phyloP scores from a whole-genome alignment of 2,113 vertebrate genomes.

The Protobothrops mucrosquamatus region DNA sequence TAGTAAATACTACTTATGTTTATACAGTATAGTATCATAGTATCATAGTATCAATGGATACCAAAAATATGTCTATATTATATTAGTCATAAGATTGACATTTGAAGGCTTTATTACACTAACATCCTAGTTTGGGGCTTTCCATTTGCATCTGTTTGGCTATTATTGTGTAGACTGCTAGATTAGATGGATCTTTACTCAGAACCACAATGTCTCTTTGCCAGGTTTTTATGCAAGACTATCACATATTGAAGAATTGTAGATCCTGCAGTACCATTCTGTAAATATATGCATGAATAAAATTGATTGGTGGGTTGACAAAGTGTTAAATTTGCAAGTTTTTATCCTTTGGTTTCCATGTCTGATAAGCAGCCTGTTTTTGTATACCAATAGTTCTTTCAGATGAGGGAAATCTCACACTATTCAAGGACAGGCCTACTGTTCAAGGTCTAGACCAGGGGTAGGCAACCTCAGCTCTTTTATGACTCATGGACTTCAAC shows the following conservation, averaged over 20 bases:
- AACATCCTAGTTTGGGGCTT: background rate
- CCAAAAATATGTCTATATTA: background rate
- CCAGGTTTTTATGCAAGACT: background rate
- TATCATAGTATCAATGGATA: background rate
- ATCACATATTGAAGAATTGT: background rate
- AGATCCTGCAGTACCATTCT: background rate
- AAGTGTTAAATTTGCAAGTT: background rate
- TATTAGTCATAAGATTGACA: background rate
- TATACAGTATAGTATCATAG: background rate
- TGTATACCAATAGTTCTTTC: background rate
- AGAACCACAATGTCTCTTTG: background rate
- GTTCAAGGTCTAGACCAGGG: background rate
- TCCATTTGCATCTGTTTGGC: background rate
- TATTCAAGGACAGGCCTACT: background rate
- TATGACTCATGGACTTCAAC: too few species aligned
- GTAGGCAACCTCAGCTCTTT: too few species aligned
- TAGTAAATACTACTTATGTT: background rate
- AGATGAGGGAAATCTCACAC: background rate
- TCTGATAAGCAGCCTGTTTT: background rate
- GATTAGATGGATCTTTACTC: background rate
- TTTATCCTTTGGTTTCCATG: background rate
- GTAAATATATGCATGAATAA: background rate
- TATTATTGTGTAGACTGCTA: background rate
- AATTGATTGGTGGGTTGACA: background rate
- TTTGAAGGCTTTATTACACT: background rate